Evolutionary conservation across 1,140 invertebrate genomes (phyloP).

Genomic region (Caerostris darwini): DNA sequence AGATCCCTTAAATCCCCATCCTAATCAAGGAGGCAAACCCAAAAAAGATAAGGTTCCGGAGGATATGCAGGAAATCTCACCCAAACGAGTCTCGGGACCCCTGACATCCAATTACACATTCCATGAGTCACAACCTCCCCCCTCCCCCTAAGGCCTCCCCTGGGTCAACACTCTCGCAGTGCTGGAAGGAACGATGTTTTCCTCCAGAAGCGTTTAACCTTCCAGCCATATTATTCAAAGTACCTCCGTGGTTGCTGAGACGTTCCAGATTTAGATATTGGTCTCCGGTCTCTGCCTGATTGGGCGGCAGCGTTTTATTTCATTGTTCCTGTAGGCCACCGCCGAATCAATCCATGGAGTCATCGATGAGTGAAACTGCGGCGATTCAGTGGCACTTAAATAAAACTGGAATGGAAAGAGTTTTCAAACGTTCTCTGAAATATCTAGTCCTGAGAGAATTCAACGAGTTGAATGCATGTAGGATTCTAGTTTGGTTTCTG

Average conservation of each 20-base stretch:
- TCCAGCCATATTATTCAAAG: not conserved
- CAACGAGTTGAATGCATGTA: too few relatives aligned
- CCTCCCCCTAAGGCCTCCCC: slow-evolving; percentile 39
- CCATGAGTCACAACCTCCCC: slow-evolving; percentile 65
- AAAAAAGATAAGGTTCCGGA: slow-evolving; percentile 73
- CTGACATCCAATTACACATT: slow-evolving; percentile 76
- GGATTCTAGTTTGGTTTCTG: too few relatives aligned
- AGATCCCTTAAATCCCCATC: slow-evolving; percentile 58
- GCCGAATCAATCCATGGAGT: not conserved
- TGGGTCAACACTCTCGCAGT: slow-evolving; percentile 74
- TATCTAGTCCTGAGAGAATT: too few relatives aligned
- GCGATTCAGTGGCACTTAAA: too few relatives aligned
- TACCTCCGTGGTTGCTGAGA: not conserved
- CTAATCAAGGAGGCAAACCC: slow-evolving; percentile 72
- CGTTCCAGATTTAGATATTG: slow-evolving; percentile 46
- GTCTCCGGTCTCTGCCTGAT: not conserved
- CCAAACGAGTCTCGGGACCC: slow-evolving; percentile 63
- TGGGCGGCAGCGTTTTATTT: not conserved
- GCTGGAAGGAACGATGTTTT: slow-evolving; percentile 16
- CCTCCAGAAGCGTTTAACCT: slow-evolving; percentile 42
- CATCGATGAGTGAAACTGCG: not conserved
- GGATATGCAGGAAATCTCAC: slow-evolving; percentile 44
- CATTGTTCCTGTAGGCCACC: not conserved
- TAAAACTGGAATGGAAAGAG: too few relatives aligned
- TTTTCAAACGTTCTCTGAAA: too few relatives aligned